Evolutionary conservation across 2,797 vertebrate genomes (phyloP).

Genomic region (Pantherophis alleghaniensis): DNA sequence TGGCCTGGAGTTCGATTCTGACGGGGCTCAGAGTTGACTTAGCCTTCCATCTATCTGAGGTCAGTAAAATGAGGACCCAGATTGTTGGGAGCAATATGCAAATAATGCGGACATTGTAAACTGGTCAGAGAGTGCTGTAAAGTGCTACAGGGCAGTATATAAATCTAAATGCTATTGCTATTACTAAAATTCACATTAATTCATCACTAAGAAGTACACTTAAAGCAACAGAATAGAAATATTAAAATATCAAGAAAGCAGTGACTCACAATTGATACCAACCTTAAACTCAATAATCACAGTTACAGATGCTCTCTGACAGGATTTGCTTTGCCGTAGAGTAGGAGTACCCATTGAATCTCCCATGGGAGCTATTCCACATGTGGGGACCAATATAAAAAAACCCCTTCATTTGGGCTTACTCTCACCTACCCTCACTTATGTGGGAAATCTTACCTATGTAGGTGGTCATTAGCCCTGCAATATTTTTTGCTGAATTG

Average conservation of each 20-base stretch:
- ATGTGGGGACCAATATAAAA: not conserved
- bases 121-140: not conserved
- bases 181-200: not conserved
- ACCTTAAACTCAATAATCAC: not conserved
- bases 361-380: not conserved
- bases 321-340: not conserved
- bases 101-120: not conserved
- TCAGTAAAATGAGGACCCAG: not conserved
- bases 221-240: not conserved
- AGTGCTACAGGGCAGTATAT: not conserved
- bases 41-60: not conserved
- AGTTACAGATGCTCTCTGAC: not conserved
- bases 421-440: not conserved
- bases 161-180: not conserved
- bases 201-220: not conserved
- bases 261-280: not conserved
- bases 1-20: not conserved
- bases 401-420: not conserved
- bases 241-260: not conserved
- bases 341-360: not conserved
- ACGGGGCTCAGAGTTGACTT: not conserved
- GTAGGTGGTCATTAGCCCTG: not conserved
- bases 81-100: not conserved
- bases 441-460: not conserved
- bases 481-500: not conserved